These are phyloP conservation scores for Leptura quadrifasciata DNA, from an alignment of 2,888 invertebrate species.

Conservation along the genomic window DNA sequence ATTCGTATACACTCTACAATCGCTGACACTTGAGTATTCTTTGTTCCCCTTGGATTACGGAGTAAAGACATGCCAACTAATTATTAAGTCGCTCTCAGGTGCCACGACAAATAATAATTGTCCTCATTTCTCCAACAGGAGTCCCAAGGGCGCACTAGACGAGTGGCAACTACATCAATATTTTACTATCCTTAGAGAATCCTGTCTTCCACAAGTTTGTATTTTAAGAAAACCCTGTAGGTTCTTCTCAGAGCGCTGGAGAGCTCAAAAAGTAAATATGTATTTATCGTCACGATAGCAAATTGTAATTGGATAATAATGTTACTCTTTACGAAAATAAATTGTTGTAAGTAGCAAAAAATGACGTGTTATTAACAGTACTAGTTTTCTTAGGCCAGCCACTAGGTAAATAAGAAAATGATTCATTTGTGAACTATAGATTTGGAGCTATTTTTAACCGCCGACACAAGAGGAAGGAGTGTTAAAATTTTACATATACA, in stretches of 20 bases:
- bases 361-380: too few relatives aligned
- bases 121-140: slow-evolving; percentile 1
- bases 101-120: slow-evolving; percentile 7
- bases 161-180: slow-evolving; percentile 7
- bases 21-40: background rate
- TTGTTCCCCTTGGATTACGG: background rate
- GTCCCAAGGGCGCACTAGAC: background rate
- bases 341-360: too few relatives aligned
- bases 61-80: slow-evolving; percentile 1
- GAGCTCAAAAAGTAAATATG: background rate
- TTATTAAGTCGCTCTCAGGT: slow-evolving; percentile 7
- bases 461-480: too few relatives aligned
- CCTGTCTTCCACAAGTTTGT: background rate
- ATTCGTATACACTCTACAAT: background rate
- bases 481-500: too few relatives aligned
- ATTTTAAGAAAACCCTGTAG: background rate
- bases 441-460: too few relatives aligned
- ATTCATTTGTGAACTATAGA: too few relatives aligned
- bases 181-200: slow-evolving; percentile 1
- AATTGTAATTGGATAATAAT: background rate
- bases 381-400: too few relatives aligned
- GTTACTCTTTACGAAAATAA: too few relatives aligned
- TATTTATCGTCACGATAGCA: background rate
- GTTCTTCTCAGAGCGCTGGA: background rate
- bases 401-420: too few relatives aligned